These are phyloP conservation scores for Pseudorhombus dupliciocellatus DNA, from an alignment of 2,113 vertebrate species.

Conservation along the genomic window DNA sequence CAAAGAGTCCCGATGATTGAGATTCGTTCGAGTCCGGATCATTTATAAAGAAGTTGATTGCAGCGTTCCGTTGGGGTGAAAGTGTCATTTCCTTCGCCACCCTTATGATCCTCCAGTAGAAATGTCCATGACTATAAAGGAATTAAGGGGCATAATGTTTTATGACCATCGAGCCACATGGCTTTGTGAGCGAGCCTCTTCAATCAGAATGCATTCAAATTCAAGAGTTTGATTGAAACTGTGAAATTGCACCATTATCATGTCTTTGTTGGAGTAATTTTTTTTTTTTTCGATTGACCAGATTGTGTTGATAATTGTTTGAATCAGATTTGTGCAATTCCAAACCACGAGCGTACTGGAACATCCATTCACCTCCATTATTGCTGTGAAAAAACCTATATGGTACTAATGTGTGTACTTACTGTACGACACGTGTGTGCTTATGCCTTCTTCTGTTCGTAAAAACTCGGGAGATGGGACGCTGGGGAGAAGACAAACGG, in stretches of 20 bases:
- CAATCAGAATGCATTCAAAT: slow-evolving; percentile 75
- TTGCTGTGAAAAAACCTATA: slow-evolving; percentile 70
- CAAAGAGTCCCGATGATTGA: slow-evolving; percentile 70
- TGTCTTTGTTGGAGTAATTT: slow-evolving; percentile 75
- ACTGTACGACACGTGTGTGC: slow-evolving; percentile 28
- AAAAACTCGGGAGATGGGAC: slow-evolving; percentile 33
- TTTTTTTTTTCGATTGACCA: slow-evolving; percentile 55
- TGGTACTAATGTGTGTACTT: slow-evolving; percentile 26
- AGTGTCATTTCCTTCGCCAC: slow-evolving; percentile 60
- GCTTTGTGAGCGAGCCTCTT: slow-evolving; percentile 69
- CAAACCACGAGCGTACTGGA: slow-evolving; percentile 31
- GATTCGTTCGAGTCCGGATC: slow-evolving; percentile 60
- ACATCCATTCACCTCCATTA: slow-evolving; percentile 52
- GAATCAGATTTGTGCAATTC: slow-evolving; percentile 50
- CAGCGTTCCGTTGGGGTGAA: slow-evolving; percentile 58
- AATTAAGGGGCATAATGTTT: slow-evolving; percentile 69
- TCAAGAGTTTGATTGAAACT: slow-evolving; percentile 68
- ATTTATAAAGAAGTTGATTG: slow-evolving; percentile 75
- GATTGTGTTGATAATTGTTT: slow-evolving; percentile 71
- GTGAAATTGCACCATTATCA: slow-evolving; percentile 68
- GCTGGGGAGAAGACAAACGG: slow-evolving; percentile 25
- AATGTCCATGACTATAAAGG: slow-evolving; percentile 63
- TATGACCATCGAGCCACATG: slow-evolving; percentile 57
- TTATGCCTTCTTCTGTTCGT: slow-evolving; percentile 44
- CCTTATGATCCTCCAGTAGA: slow-evolving; percentile 55